Evolutionary conservation across 2,797 vertebrate genomes (phyloP), one percentile per base, ranked within the genome.

Genomic region (Notolepis coatsorum): DNA sequence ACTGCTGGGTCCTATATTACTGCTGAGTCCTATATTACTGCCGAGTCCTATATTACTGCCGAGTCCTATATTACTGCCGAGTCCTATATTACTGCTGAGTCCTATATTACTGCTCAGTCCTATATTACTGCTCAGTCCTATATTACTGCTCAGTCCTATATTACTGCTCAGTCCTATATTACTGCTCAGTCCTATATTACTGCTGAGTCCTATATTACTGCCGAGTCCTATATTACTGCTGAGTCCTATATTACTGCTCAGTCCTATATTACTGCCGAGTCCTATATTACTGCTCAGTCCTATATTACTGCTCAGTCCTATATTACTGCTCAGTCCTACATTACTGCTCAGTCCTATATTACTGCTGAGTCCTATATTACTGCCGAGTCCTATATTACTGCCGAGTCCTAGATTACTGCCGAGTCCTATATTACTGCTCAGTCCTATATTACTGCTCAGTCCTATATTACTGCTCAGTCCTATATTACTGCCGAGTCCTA

Each of bases 401-500:
- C 56, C 51, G 66, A 53, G 68, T 73, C 75, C 23, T 90, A 90
- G n/a, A n/a, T 79, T 65, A 68, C 80, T 78, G n/a, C 56, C 51
- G 66, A 53, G 68, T 73, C 75, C 23, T 90, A 90, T 90, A n/a
- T 79, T 65, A 68, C 80, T 78, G n/a, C 56, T 53, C 64, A 53
- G 68, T 73, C 75, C 23, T 90, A 90, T 90, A n/a, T 79, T 65
- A 68, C 80, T 78, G n/a, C 56, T 53, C 64, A 53, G 68, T 73
- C 75, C 23, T 90, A 90, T 90, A n/a, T 79, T 65, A 68, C 80
- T 78, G n/a, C 56, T 53, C 64, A 53, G 68, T 73, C 75, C 23
- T 90, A 90, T 90, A n/a, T 79, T 65, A 68, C 80, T 78, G n/a
- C 56, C 51, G 66, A 53, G 68, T 73, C 75, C 23, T 90, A 90